These are phyloP conservation scores for Argyresthia goedartella DNA, from an alignment of 2,888 invertebrate species.

Conservation along the genomic window DNA sequence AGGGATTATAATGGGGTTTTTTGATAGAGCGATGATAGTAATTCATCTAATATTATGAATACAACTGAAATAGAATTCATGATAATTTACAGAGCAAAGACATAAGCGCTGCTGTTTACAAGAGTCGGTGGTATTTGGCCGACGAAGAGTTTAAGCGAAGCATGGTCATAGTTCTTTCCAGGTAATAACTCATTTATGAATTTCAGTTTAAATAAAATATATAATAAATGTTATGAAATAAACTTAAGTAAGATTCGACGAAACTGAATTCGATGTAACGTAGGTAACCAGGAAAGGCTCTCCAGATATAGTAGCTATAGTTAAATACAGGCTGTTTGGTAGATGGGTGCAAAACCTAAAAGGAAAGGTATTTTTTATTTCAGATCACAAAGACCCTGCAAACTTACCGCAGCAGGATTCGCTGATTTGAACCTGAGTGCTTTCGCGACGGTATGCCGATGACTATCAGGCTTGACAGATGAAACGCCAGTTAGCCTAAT, in stretches of 20 bases:
- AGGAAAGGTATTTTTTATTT: not conserved
- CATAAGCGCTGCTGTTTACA: conserved; percentile 33
- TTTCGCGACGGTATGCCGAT: conserved; percentile 36
- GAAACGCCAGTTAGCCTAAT: not conserved
- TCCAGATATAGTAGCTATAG: too few relatives aligned
- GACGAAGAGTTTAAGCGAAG: conserved; percentile 26
- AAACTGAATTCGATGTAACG: not conserved
- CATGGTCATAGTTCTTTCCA: conserved; percentile 30
- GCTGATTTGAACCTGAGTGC: conserved; percentile 39
- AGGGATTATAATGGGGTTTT: too few relatives aligned
- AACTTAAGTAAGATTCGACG: not conserved
- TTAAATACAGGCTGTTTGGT: too few relatives aligned
- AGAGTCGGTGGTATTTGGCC: conserved; percentile 35
- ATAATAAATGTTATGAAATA: not conserved
- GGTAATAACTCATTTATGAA: conserved; percentile 28
- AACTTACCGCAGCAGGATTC: conserved; percentile 43
- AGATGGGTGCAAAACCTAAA: not conserved
- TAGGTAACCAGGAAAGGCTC: not conserved
- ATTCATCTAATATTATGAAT: too few relatives aligned
- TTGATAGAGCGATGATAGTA: too few relatives aligned
- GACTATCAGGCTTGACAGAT: too few relatives aligned
- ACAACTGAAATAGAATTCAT: too few relatives aligned
- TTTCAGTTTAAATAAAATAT: too few relatives aligned
- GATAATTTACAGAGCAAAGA: conserved; percentile 33
- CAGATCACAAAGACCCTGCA: conserved; percentile 44